Base-by-base conservation (phyloP, 2,888 invertebrate species). In the Epinotia ramella region DNA sequence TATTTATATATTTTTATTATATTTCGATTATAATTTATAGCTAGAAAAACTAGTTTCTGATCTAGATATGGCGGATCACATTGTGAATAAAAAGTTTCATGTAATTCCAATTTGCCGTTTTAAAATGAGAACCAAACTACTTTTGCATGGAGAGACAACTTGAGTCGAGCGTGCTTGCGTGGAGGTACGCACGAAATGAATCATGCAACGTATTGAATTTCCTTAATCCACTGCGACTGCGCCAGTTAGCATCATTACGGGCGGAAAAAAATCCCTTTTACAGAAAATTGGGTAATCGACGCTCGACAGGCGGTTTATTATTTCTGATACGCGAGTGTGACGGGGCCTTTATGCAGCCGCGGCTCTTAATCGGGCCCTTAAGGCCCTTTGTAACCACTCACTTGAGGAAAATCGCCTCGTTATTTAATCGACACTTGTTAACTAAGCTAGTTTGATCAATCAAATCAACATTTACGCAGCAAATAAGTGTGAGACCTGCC, bases 251-350 rank as follows among this genome's bases (percentile, higher is more conserved):
- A 79, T 82, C 84, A 85, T 86, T 87, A 84, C 79, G 66, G 72
- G 77, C 78, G 78, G 78, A 79, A 83, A 86, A 87, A 88, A 84
- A 81, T 80, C 83, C 84, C 85, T 88, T 88, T 87, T 83, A 82
- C 85, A 83, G 85, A 88, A 90, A 90, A 91, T 90, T 90, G 88
- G 89, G 89, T 90, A 89, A 91, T 90, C 87, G 87, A 80, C 86
- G 83, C 87, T 80, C 88, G 83, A 84, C 88, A 76, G 80, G 78
- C 73, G 78, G 78, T 77, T 73, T 77, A 78, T 78, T 79, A 79
- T 79, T 73, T 73, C 66, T 76, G 73, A 77, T 87, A n/a, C 53
- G 86, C 84, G 79, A 80, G 83, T 84, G 83, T 80, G 84, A 67
- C 73, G 65, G n/a, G 64, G n/a, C 56, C 73, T 69, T 63, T 57